phyloP scores from a whole-genome alignment of 2,797 vertebrate genomes.

The Leucoraja ocellata region DNA sequence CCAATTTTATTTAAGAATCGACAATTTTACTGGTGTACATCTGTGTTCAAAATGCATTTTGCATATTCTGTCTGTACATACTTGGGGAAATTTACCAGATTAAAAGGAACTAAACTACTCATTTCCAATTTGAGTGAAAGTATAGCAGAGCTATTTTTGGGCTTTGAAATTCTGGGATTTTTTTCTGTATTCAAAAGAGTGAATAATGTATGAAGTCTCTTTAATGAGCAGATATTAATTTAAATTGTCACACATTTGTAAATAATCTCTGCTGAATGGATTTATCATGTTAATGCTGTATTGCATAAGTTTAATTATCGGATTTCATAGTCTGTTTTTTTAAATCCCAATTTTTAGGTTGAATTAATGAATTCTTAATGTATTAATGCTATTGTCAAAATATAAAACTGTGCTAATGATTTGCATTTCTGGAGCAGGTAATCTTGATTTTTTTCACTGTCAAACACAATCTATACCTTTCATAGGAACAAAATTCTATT shows the following conservation, averaged over 20 bases:
- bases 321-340: constrained; percentile 36
- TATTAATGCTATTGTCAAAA: constrained; percentile 37
- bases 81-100: constrained; percentile 64
- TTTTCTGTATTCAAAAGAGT: constrained; percentile 98
- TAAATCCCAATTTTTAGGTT: constrained; percentile 34
- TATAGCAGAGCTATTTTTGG: constrained; percentile 93
- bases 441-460: constrained; percentile 26
- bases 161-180: constrained; percentile 85
- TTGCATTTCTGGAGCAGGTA: constrained; percentile 21
- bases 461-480: constrained; percentile 3
- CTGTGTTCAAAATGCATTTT: constrained; percentile 84
- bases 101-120: constrained; percentile 51
- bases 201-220: constrained; percentile 91
- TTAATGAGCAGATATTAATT: constrained; percentile 87
- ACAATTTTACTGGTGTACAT: constrained; percentile 73
- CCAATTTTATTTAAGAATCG: constrained; percentile 75
- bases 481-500: background rate
- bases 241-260: constrained; percentile 97
- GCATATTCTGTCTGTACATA: constrained; percentile 90
- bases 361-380: constrained; percentile 38
- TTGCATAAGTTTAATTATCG: background rate
- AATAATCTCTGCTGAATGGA: constrained; percentile 48
- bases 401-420: constrained; percentile 36
- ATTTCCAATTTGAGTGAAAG: constrained; percentile 70
- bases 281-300: constrained; percentile 13